These are phyloP conservation scores for Galaxea fascicularis DNA, from an alignment of 92 coral and sea anemone genomes.

Conservation along the genomic window DNA sequence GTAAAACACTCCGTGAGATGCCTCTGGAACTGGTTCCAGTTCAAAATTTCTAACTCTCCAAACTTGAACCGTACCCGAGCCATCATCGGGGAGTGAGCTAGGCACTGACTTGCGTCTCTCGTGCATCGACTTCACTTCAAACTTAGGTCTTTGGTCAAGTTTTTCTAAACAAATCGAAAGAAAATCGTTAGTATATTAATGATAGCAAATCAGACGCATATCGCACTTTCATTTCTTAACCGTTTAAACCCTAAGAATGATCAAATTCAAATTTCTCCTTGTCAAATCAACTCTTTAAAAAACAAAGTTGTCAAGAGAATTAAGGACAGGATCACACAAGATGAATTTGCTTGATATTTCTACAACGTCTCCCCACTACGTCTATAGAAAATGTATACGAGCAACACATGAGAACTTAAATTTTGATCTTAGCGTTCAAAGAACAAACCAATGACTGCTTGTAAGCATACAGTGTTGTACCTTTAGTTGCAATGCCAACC, in stretches of 20 bases:
- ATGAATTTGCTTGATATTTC: too few species aligned
- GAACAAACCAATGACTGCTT: background rate
- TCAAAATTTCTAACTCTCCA: constrained; percentile 63
- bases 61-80: constrained; percentile 52
- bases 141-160: constrained; percentile 50
- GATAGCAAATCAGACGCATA: too few species aligned
- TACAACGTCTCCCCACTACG: too few species aligned
- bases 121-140: constrained; percentile 74
- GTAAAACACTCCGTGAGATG: constrained; percentile 69
- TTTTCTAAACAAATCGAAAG: background rate
- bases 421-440: too few species aligned
- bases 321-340: too few species aligned
- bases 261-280: too few species aligned
- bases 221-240: too few species aligned
- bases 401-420: too few species aligned
- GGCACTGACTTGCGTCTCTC: constrained; percentile 17
- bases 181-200: background rate
- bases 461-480: background rate
- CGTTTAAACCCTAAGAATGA: too few species aligned
- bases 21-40: constrained; percentile 40
- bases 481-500: constrained; percentile 30
- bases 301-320: too few species aligned
- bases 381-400: too few species aligned
- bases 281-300: too few species aligned
- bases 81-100: constrained; percentile 68